Conservation (phyloP, 2,888 invertebrate genomes). For the Sthenelais limicola region DNA sequence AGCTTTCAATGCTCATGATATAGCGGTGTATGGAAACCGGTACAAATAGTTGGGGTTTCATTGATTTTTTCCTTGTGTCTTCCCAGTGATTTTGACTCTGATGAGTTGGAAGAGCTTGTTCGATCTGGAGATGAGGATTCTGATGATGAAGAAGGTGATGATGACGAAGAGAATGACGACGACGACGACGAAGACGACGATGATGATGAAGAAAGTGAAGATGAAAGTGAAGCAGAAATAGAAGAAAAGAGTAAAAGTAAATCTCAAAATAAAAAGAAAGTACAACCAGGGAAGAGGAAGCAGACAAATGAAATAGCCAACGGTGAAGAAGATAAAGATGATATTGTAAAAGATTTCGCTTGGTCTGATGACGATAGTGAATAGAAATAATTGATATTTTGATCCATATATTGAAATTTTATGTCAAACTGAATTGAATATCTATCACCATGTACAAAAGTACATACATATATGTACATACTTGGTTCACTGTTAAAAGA, state of each 20-base stretch:
- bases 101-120: slow-evolving; percentile 39
- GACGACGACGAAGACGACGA: slow-evolving; percentile 13
- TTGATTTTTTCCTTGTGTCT: too few relatives aligned
- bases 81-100: slow-evolving; percentile 41
- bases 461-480: too few relatives aligned
- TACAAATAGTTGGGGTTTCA: too few relatives aligned
- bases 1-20: too few relatives aligned
- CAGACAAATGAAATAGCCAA: slow-evolving; percentile 14
- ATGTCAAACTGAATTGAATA: too few relatives aligned
- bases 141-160: slow-evolving; percentile 32
- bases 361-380: slow-evolving; percentile 1
- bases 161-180: slow-evolving; percentile 16
- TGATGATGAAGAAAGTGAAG: slow-evolving; percentile 17
- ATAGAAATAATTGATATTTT: slow-evolving; percentile 2
- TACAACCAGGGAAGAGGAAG: not conserved
- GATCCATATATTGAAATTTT: too few relatives aligned
- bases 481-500: too few relatives aligned
- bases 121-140: slow-evolving; percentile 43
- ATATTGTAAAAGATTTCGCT: slow-evolving; percentile 27
- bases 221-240: slow-evolving; percentile 7
- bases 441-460: too few relatives aligned
- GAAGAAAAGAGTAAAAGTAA: not conserved
- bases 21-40: too few relatives aligned
- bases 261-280: slow-evolving; percentile 6
- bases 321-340: slow-evolving; percentile 22